Percentiles rank a stretch among this genome's conserved stretches.
Evolutionary conservation across 2,113 vertebrate species (phyloP).

Genomic region (Cottus gobio): DNA sequence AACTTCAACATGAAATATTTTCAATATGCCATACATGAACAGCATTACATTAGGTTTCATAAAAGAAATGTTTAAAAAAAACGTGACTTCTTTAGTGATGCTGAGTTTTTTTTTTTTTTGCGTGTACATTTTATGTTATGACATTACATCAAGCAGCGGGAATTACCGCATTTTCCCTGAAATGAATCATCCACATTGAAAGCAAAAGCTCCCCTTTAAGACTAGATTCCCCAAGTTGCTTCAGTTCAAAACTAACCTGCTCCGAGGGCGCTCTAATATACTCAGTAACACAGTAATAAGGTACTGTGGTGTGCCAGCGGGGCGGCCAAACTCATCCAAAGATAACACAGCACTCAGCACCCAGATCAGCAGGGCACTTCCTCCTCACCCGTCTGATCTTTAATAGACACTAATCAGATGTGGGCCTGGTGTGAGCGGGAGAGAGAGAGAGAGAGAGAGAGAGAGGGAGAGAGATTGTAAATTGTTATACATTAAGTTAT

Average conservation of each 20-base stretch:
- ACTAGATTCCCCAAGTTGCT: constrained; percentile 77
- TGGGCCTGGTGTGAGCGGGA: constrained; percentile 33
- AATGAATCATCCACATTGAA: constrained; percentile 5
- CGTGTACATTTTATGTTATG: background rate
- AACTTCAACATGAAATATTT: background rate
- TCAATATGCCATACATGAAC: background rate
- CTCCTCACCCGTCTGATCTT: constrained; percentile 88
- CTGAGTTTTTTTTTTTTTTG: background rate
- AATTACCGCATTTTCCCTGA: background rate
- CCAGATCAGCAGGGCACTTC: constrained; percentile 90
- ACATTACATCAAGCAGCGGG: background rate
- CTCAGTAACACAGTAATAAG: constrained; percentile 86
- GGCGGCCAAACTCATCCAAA: constrained; percentile 90
- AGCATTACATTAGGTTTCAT: background rate
- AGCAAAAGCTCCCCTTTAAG: constrained; percentile 18
- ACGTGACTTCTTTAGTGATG: background rate
- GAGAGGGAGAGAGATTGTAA: background rate
- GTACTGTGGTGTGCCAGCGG: constrained; percentile 85
- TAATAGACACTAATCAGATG: constrained; percentile 88
- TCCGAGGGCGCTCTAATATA: constrained; percentile 87
- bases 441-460: constrained; percentile 19
- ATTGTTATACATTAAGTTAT: background rate
- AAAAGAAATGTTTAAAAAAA: background rate
- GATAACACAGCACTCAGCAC: constrained; percentile 89
- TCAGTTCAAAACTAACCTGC: constrained; percentile 84